phyloP scores from a whole-genome alignment of 2,888 invertebrate species.

The Euplexia lucipara region DNA sequence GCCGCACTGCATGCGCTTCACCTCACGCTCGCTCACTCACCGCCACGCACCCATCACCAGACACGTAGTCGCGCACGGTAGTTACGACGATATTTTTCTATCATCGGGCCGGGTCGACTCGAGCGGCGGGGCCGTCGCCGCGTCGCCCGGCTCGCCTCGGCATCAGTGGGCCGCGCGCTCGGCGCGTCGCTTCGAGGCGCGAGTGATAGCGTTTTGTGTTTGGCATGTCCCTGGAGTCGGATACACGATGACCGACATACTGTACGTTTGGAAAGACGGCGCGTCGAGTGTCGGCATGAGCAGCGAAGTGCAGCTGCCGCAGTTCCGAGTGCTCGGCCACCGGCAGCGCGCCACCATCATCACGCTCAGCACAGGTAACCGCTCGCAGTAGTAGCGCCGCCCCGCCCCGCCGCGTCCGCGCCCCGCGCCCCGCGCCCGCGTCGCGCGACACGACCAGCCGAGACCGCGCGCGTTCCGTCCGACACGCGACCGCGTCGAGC shows the following conservation, averaged over 20 bases:
- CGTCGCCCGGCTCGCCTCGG: conserved; percentile 55
- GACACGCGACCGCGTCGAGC: conserved; percentile 63
- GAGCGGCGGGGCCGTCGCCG: conserved; percentile 43
- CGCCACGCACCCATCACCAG: conserved; percentile 28
- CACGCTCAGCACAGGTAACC: conserved; percentile 98
- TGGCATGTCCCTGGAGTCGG: conserved; percentile 95
- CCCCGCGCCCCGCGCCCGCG: conserved; percentile 59
- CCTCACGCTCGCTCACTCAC: conserved; percentile 10
- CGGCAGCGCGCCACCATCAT: conserved; percentile 98
- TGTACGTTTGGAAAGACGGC: conserved; percentile 98
- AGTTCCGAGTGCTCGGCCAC: conserved; percentile 99
- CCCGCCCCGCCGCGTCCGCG: conserved; percentile 51
- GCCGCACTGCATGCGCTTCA: conserved; percentile 15
- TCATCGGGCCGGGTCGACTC: conserved; percentile 65
- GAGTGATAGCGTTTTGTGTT: conserved; percentile 83
- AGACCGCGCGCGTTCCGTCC: conserved; percentile 55
- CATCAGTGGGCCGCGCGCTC: conserved; percentile 50
- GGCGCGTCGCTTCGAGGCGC: conserved; percentile 73
- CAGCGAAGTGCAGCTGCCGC: conserved; percentile 98
- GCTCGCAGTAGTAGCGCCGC: conserved; percentile 74
- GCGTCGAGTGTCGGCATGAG: conserved; percentile 98
- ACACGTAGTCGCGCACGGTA: conserved; percentile 59
- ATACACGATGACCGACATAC: conserved; percentile 99
- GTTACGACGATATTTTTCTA: conserved; percentile 70
- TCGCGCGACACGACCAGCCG: conserved; percentile 45